These are phyloP conservation scores for Camelus dromedarius DNA, from an alignment of 2,113 vertebrate species.

Conservation along the genomic window DNA sequence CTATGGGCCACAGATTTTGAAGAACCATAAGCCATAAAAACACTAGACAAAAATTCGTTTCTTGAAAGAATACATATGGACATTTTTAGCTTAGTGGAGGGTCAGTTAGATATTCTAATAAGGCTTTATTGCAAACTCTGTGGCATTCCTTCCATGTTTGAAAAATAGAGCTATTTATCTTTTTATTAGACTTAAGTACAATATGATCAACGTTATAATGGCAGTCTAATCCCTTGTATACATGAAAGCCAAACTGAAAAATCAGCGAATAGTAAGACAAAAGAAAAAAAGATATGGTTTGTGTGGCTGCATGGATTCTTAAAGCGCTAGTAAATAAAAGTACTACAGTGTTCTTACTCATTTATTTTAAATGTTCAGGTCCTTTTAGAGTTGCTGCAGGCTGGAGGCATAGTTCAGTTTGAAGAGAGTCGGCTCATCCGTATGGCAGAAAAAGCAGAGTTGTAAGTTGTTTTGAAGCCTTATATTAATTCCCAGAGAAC, in stretches of 20 bases:
- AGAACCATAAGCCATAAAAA: neutral
- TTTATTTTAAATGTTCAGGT: constrained; percentile 88
- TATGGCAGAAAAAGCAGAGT: constrained; percentile 97
- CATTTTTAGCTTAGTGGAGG: neutral
- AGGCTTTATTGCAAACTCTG: neutral
- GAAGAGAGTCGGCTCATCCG: constrained; percentile 93
- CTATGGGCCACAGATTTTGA: constrained; percentile 1
- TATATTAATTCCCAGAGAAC: neutral
- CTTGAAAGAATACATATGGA: neutral
- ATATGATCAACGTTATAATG: neutral
- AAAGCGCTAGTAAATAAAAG: constrained; percentile 38
- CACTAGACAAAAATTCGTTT: constrained; percentile 2
- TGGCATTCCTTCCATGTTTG: neutral
- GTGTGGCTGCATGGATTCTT: neutral
- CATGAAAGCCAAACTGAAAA: constrained; percentile 12
- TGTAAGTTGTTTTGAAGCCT: constrained; percentile 90
- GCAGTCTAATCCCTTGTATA: neutral
- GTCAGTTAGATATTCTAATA: neutral
- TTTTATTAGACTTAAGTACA: constrained; percentile 15
- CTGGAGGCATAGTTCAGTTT: constrained; percentile 97
- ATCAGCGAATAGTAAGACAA: neutral
- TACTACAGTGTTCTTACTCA: constrained; percentile 2
- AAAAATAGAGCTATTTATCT: neutral
- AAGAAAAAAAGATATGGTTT: neutral
- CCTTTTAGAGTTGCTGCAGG: constrained; percentile 96